Evolutionary conservation across 2,888 invertebrate species (phyloP).

Genomic region (Ypsolopha scabrella): DNA sequence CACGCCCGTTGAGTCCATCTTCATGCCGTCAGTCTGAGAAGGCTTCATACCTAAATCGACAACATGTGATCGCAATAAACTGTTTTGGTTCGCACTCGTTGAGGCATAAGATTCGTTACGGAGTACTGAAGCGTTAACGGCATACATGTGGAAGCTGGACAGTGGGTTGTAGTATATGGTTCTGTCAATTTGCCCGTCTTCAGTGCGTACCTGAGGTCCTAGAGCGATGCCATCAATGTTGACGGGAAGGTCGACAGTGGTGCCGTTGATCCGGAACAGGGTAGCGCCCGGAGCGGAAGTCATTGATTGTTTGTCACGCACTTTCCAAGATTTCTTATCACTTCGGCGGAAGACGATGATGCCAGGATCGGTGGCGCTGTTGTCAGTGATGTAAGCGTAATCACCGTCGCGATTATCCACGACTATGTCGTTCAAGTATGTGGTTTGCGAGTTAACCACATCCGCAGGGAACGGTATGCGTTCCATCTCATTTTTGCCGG

Average conservation of each 20-base stretch:
- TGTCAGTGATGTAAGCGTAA: constrained; percentile 81
- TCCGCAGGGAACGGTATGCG: constrained; percentile 73
- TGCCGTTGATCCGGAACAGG: constrained; percentile 72
- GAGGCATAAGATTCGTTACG: constrained; percentile 61
- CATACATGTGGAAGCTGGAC: constrained; percentile 76
- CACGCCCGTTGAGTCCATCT: constrained; percentile 77
- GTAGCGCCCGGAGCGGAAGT: constrained; percentile 68
- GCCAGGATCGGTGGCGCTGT: constrained; percentile 75
- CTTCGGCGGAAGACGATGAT: constrained; percentile 77
- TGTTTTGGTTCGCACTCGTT: constrained; percentile 22
- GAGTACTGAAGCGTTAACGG: constrained; percentile 72
- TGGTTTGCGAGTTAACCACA: constrained; percentile 67
- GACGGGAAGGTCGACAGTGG: constrained; percentile 66
- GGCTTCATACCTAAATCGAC: constrained; percentile 72
- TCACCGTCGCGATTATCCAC: constrained; percentile 77
- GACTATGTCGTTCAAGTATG: constrained; percentile 79
- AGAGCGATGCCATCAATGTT: constrained; percentile 80
- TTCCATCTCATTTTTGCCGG: constrained; percentile 64
- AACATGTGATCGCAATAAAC: constrained; percentile 57
- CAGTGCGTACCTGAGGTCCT: constrained; percentile 67
- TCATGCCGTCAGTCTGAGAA: constrained; percentile 81
- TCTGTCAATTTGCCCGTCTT: constrained; percentile 41
- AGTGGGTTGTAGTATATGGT: constrained; percentile 77
- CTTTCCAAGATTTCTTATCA: constrained; percentile 77
- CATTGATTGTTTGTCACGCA: constrained; percentile 76